Conservation (phyloP, 2,113 vertebrate genomes). For the Myiagra hebetior region DNA sequence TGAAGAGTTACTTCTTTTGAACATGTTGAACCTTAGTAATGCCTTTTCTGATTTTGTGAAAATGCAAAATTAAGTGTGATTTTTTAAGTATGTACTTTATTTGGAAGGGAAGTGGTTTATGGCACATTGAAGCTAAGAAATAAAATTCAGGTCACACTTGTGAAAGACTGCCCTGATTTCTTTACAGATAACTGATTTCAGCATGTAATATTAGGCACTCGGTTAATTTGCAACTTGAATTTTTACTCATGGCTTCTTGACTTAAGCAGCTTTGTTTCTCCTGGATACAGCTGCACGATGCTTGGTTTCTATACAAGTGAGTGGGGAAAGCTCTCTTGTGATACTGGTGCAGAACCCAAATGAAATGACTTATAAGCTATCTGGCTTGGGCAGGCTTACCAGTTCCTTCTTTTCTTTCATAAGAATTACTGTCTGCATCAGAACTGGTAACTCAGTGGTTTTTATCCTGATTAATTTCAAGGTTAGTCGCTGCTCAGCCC, state of each 20-base stretch:
- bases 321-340: background rate
- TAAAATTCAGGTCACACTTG: slow-evolving; percentile 14
- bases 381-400: background rate
- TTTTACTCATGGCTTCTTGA: slow-evolving; percentile 2
- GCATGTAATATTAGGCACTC: background rate
- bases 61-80: slow-evolving; percentile 31
- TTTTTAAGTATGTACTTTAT: slow-evolving; percentile 7
- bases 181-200: slow-evolving; percentile 10
- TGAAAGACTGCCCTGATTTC: background rate
- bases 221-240: background rate
- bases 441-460: background rate
- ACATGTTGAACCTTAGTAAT: background rate
- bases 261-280: slow-evolving; percentile 15
- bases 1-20: background rate
- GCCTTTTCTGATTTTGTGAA: slow-evolving; percentile 3
- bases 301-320: background rate
- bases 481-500: background rate
- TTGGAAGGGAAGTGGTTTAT: slow-evolving; percentile 2
- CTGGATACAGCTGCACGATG: fast-evolving
- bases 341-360: background rate
- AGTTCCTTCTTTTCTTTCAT: background rate
- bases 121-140: slow-evolving; percentile 1
- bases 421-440: background rate
- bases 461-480: background rate
- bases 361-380: background rate